Conservation (phyloP, 2,888 invertebrate genomes). For the Enchytraeus crypticus region DNA sequence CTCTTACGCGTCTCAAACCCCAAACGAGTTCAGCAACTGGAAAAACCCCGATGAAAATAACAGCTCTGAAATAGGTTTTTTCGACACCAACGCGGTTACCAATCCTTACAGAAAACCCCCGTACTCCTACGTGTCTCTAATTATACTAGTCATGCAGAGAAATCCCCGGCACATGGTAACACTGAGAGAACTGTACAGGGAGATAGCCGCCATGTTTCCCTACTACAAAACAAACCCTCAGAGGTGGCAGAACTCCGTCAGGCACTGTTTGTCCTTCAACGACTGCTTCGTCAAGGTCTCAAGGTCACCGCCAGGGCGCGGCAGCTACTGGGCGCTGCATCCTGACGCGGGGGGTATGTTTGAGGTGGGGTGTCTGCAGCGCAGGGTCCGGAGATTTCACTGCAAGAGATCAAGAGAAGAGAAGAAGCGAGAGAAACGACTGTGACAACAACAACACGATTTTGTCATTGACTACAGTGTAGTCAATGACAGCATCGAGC, state of each 20-base stretch:
- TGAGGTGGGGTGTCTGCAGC: slow-evolving; percentile 93
- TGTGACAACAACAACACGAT: too few relatives aligned
- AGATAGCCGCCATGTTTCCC: slow-evolving; percentile 97
- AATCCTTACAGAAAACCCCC: slow-evolving; percentile 65
- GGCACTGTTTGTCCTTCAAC: slow-evolving; percentile 94
- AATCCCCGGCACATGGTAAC: slow-evolving; percentile 92
- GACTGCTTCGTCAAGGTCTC: slow-evolving; percentile 98
- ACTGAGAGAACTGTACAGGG: slow-evolving; percentile 94
- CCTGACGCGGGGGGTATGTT: slow-evolving; percentile 99
- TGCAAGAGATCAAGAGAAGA: too few relatives aligned
- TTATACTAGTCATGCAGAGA: slow-evolving; percentile 98
- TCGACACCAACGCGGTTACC: too few relatives aligned
- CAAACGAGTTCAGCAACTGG: too few relatives aligned
- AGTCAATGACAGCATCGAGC: too few relatives aligned
- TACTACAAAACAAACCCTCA: slow-evolving; percentile 98
- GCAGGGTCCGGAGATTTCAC: slow-evolving; percentile 94
- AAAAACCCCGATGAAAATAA: too few relatives aligned
- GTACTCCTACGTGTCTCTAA: slow-evolving; percentile 95
- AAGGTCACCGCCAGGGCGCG: slow-evolving; percentile 78
- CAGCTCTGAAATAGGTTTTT: too few relatives aligned
- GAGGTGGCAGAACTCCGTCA: slow-evolving; percentile 97
- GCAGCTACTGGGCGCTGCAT: slow-evolving; percentile 96
- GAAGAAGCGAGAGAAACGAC: too few relatives aligned
- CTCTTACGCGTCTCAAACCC: too few relatives aligned
- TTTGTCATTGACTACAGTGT: too few relatives aligned